Conservation (phyloP, 2,888 invertebrate genomes). For the Noctua fimbriata region DNA sequence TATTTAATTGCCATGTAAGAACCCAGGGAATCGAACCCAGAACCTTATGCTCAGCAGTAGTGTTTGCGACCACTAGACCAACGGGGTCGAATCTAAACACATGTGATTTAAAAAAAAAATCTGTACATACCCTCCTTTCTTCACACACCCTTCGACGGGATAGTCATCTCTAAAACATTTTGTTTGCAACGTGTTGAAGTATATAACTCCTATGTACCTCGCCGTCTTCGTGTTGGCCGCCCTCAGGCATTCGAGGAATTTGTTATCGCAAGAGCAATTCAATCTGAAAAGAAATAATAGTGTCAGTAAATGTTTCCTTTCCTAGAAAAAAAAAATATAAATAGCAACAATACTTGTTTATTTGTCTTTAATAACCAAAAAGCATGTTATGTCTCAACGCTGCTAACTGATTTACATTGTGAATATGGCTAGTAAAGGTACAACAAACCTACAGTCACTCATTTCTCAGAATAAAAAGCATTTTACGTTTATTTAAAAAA, state of each 20-base stretch:
- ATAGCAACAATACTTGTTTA: neutral
- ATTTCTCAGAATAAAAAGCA: neutral
- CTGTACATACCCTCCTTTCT: constrained; percentile 87
- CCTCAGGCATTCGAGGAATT: constrained; percentile 88
- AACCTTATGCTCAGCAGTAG: neutral
- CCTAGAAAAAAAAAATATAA: neutral
- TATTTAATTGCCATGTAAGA: neutral
- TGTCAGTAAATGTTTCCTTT: neutral
- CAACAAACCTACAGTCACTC: neutral
- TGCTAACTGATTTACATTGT: neutral
- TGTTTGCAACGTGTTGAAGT: constrained; percentile 90
- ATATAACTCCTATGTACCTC: constrained; percentile 86
- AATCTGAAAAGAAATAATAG: constrained; percentile 77
- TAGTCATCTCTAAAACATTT: constrained; percentile 91
- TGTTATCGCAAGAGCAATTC: constrained; percentile 89
- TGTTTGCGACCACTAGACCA: neutral
- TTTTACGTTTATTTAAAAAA: neutral
- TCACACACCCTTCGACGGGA: constrained; percentile 88
- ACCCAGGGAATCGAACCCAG: neutral
- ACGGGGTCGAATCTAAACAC: neutral
- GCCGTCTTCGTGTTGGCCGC: constrained; percentile 78
- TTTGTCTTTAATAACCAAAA: neutral
- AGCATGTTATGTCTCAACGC: neutral
- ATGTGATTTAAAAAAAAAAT: neutral
- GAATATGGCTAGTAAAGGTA: neutral